Conservation (phyloP, 2,113 vertebrate species). For the Elanoides forficatus region DNA sequence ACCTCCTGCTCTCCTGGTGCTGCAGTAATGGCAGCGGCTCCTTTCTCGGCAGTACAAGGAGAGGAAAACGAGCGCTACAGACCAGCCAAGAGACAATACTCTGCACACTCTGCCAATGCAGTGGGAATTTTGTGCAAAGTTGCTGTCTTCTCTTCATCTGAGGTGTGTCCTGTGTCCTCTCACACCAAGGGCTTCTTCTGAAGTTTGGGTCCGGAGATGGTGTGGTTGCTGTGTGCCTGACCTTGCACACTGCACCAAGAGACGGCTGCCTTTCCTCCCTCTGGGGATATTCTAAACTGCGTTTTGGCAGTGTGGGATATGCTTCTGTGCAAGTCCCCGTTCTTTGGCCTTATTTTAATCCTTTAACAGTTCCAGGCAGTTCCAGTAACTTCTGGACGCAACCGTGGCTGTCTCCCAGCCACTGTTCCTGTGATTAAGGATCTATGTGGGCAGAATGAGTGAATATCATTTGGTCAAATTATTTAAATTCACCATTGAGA, state of each 20-base stretch:
- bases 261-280: neutral
- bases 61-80: accelerated
- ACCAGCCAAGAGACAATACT: neutral
- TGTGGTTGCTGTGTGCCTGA: no score
- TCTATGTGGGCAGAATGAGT: neutral
- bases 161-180: neutral
- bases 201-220: neutral
- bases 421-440: neutral
- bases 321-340: neutral
- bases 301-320: neutral
- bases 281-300: neutral
- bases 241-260: accelerated
- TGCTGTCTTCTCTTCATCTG: no score
- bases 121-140: neutral
- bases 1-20: neutral
- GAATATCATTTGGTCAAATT: neutral
- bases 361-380: neutral
- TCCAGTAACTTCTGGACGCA: neutral
- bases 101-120: neutral
- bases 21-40: neutral
- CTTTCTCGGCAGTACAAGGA: no score
- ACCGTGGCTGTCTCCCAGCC: neutral
- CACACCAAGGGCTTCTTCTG: neutral
- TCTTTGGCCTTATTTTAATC: neutral
- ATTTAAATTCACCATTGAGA: neutral